Evolutionary conservation across 2,113 vertebrate genomes (phyloP), one percentile per base, ranked within the genome.

Genomic region (Rhinichthys klamathensis): DNA sequence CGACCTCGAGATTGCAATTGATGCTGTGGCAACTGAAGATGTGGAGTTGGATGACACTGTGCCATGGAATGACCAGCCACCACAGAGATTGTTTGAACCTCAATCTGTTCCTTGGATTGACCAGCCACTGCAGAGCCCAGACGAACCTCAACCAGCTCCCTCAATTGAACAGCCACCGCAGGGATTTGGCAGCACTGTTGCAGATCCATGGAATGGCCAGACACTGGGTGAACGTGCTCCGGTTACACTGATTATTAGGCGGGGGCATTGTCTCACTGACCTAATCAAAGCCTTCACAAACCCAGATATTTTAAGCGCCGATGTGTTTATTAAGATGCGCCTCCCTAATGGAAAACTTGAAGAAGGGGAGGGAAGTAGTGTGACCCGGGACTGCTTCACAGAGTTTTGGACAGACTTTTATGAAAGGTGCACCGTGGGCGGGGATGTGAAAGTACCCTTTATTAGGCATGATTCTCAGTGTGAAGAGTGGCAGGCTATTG

Each of bases 261-360:
- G 38, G 16, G 73, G 83, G 23, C 27, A 67, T 49, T 78, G 83
- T 58, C 70, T 84, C 32, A 56, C 32, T 51, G 84, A 85, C 21
- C 38, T 85, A 61, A 69, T 85, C 5, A 38, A 67, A 41, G 84
- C 75, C 38, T 85, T 85, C 76, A 85, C 46, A 79, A 78, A 85
- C 56, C 84, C 38, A 78, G 84, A 61, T 12, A 78, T 70, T 60
- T 41, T 69, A 41, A 77, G 51, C 30, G 32, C 27, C 4, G 58
- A 80, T 70, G 61, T 85, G 63, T 38, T 10, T 30, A 56, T 80
- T 15, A 85, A 85, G 35, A 85, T 86, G 78, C n/a, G 69, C n/a
- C 65, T 86, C 30, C 85, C 78, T n/a, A 81, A 74, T 86, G 85
- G 85, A 86, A n/a, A 38, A 41, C 65, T 86, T 21, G 85, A 81